phyloP scores from a whole-genome alignment of 2,797 vertebrate species.

The Xenops minutus region DNA sequence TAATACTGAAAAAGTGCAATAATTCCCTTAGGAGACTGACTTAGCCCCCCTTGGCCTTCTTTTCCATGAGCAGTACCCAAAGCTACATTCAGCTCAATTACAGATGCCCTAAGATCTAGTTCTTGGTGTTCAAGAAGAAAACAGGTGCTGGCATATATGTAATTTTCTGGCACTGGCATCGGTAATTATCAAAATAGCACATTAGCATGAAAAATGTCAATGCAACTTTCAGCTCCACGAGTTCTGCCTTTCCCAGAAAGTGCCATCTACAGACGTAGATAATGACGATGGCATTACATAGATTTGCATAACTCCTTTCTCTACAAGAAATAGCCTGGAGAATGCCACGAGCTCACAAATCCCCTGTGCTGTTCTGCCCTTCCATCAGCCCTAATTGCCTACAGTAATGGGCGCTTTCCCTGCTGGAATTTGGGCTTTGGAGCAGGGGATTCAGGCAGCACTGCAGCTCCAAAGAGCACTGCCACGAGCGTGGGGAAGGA shows the following conservation, averaged over 20 bases:
- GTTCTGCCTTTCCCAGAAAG: constrained; percentile 36
- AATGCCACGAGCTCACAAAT: background rate
- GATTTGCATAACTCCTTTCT: constrained; percentile 26
- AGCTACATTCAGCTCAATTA: background rate
- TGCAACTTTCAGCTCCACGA: constrained; percentile 36
- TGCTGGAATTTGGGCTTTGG: background rate
- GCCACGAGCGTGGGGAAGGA: background rate
- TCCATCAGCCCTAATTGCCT: background rate
- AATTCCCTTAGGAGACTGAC: background rate
- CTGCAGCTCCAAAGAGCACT: background rate
- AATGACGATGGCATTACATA: background rate
- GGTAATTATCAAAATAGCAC: constrained; percentile 69
- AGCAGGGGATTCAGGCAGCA: background rate
- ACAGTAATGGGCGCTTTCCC: fast-evolving
- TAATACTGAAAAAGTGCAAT: background rate
- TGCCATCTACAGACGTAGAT: background rate
- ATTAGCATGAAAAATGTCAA: constrained; percentile 69
- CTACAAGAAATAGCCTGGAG: background rate
- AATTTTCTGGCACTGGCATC: constrained; percentile 33
- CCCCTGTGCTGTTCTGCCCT: background rate
- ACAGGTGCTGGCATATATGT: constrained; percentile 61
- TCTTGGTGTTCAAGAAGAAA: constrained; percentile 50
- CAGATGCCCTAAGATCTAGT: constrained; percentile 14
- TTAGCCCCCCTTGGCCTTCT: background rate
- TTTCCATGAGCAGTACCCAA: background rate